Conservation (phyloP, 2,888 invertebrate genomes). For the Sinotaia quadrata region DNA sequence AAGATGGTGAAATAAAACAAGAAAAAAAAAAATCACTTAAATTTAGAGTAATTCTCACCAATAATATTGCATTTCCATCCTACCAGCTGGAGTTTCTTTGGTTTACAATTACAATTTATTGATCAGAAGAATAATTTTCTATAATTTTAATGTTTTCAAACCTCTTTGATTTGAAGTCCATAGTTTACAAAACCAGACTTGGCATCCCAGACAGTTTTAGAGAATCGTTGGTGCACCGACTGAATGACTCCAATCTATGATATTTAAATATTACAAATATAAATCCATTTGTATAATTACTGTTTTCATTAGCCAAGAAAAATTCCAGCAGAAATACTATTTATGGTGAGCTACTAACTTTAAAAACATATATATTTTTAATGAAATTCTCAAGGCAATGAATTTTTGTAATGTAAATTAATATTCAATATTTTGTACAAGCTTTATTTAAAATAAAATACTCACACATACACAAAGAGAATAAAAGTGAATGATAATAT, state of each 20-base stretch:
- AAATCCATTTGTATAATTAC: not conserved
- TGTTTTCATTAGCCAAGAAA: not conserved
- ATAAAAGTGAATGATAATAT: no score
- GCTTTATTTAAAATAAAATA: no score
- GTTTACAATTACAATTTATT: not conserved
- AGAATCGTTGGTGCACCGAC: conserved; percentile 95
- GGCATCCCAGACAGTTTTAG: conserved; percentile 83
- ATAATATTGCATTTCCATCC: not conserved
- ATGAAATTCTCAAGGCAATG: no score
- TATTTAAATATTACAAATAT: not conserved
- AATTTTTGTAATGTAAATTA: no score
- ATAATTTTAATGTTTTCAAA: conserved; percentile 36
- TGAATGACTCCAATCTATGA: conserved; percentile 92
- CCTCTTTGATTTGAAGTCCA: conserved; percentile 70
- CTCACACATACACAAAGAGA: no score
- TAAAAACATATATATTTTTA: no score
- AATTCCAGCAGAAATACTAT: no score
- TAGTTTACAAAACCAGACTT: conserved; percentile 46
- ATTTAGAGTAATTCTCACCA: not conserved
- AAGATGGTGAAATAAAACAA: no score
- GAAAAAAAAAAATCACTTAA: no score
- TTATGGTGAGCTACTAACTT: no score
- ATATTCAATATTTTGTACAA: no score
- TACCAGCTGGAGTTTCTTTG: not conserved
- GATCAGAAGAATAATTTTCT: not conserved